phyloP scores from a whole-genome alignment of 37 sponge, comb jelly and placozoan species.

The Bolinopsis microptera region DNA sequence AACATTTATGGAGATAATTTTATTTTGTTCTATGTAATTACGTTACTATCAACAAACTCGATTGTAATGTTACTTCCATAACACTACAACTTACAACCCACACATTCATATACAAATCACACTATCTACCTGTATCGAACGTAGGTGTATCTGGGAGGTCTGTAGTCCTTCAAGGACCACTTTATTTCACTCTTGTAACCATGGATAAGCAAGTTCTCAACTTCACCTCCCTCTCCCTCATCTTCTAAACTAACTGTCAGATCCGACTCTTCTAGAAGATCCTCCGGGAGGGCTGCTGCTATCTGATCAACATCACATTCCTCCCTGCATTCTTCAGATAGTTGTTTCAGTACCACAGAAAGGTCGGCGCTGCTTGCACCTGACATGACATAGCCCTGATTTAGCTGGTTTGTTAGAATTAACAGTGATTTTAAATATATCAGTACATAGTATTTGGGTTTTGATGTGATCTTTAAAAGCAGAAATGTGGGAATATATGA shows the following conservation, averaged over 20 bases:
- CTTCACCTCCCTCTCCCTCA: not conserved
- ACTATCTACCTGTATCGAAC: constrained; percentile 25
- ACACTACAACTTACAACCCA: too few relatives aligned
- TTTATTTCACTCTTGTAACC: constrained; percentile 1
- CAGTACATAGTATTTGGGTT: too few relatives aligned
- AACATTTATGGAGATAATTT: too few relatives aligned
- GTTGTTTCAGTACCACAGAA: not conserved
- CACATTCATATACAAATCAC: too few relatives aligned
- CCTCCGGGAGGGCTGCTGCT: not conserved
- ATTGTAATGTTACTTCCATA: too few relatives aligned
- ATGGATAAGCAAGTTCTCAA: not conserved
- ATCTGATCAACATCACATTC: not conserved
- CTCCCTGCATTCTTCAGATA: not conserved
- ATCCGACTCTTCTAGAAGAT: not conserved
- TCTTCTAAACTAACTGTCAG: not conserved
- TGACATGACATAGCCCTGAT: not conserved
- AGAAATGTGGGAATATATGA: too few relatives aligned
- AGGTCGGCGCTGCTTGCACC: not conserved
- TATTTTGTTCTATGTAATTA: too few relatives aligned
- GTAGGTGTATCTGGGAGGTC: not conserved
- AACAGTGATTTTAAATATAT: too few relatives aligned
- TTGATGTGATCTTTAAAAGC: too few relatives aligned
- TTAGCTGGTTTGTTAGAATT: too few relatives aligned
- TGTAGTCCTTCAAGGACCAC: not conserved
- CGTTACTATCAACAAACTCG: too few relatives aligned